Evolutionary conservation across 2,797 vertebrate genomes (phyloP).

Genomic region (Rhadinocentrus ornatus): DNA sequence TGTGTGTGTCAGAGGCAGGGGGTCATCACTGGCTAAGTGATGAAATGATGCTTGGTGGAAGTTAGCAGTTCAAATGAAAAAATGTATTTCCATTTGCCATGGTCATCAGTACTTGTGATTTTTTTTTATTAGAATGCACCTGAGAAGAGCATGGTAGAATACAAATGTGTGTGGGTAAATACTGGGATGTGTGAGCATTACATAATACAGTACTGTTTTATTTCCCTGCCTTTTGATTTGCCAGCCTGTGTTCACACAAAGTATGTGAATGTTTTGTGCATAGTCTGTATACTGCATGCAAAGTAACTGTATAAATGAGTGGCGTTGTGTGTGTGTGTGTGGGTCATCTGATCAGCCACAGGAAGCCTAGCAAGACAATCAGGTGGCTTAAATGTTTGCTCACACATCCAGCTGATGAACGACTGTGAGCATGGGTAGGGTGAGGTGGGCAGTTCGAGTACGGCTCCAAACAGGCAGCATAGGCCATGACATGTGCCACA

Average conservation of each 20-base stretch:
- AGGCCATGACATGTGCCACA: constrained; percentile 87
- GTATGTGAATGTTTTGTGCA: constrained; percentile 26
- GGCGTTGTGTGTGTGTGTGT: not conserved
- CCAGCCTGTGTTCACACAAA: constrained; percentile 14
- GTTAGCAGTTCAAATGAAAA: constrained; percentile 28
- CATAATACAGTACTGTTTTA: constrained; percentile 38
- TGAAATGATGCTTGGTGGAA: constrained; percentile 34
- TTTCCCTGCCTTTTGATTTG: constrained; percentile 43
- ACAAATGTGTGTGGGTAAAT: constrained; percentile 5
- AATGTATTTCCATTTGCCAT: constrained; percentile 4
- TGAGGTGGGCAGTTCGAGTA: constrained; percentile 80
- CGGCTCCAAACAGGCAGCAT: constrained; percentile 85
- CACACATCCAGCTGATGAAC: constrained; percentile 31
- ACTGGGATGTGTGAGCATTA: not conserved
- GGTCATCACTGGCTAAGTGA: constrained; percentile 5
- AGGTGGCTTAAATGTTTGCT: constrained; percentile 43
- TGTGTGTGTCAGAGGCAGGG: too few relatives aligned
- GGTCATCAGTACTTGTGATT: not conserved
- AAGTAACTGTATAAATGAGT: constrained; percentile 11
- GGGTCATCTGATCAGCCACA: constrained; percentile 81
- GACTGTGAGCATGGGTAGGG: constrained; percentile 23
- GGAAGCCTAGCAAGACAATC: constrained; percentile 54
- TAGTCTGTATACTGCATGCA: constrained; percentile 30
- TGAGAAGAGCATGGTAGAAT: constrained; percentile 17
- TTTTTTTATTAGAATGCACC: constrained; percentile 10